Evolutionary conservation across 2,797 vertebrate genomes (phyloP), one percentile per base, ranked within the genome.

Genomic region (Takifugu ocellatus): DNA sequence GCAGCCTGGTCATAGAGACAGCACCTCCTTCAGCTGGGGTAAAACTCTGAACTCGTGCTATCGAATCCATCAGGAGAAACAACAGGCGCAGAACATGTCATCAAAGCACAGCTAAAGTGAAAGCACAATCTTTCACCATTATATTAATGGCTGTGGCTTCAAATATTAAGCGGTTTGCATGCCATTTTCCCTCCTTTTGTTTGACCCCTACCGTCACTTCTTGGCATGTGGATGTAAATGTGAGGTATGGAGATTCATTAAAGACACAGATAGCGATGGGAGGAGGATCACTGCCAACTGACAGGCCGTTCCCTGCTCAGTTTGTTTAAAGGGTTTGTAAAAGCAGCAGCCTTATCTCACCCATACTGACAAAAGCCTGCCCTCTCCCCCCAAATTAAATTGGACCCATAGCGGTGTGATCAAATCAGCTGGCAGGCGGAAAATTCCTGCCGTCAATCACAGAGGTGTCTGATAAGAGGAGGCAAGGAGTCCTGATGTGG

Each of bases 261-360:
- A 83, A 84, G 70, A 44, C 55, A 51, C 51, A 54, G 46, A 51
- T 63, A 49, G 49, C 31, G 27, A 70, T 59, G 54, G 68, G 65
- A 60, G 54, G 70, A 67, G 87, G 87, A 89, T 89, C 86, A 79
- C 81, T 87, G 84, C 84, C 87, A 84, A 81, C 86, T 90, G 88
- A 91, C 89, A 92, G 85, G 83, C 73, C 76, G 82, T 84, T 85
- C 66, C 84, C 77, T 73, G 77, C 82, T 82, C 72, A 75, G 86
- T 89, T 91, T 89, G 87, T 91, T 90, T 91, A 91, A 91, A 91
- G 84, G 87, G 85, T 90, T 90, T 91, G 90, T 91, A 91, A 92
- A 91, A 91, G 88, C 87, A 84, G 79, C 74, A 85, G 83, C 84
- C 90, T 92, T 92, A 92, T 92, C 91, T 91, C 83, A 79, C 72